Conservation (phyloP, 2,113 vertebrate species). For the Scolopax mira region DNA sequence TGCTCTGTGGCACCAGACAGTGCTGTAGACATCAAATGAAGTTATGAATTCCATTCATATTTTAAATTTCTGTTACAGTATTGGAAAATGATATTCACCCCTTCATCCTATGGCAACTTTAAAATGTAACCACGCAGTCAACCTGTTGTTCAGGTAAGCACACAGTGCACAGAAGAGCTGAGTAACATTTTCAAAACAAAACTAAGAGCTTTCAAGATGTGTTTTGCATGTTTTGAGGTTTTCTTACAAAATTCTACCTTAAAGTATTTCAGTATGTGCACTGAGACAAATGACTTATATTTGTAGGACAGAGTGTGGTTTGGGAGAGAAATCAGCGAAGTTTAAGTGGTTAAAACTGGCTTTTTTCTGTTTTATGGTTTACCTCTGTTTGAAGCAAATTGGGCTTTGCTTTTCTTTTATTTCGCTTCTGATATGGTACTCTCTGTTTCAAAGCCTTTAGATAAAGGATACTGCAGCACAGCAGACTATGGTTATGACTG, state of each 20-base stretch:
- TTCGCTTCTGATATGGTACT: background rate
- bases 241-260: background rate
- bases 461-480: background rate
- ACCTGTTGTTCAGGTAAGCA: background rate
- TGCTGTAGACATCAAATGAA: constrained; percentile 6
- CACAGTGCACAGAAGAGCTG: background rate
- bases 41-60: constrained; percentile 4
- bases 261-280: background rate
- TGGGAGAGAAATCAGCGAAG: background rate
- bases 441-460: background rate
- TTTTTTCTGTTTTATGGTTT: background rate
- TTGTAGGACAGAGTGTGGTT: background rate
- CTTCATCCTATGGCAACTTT: background rate
- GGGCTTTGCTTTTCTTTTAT: background rate
- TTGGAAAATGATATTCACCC: background rate
- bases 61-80: background rate
- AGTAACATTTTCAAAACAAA: background rate
- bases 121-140: background rate
- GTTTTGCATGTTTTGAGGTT: background rate
- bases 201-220: background rate
- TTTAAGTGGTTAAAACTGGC: background rate
- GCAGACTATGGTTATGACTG: background rate
- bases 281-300: background rate
- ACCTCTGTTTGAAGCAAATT: background rate
- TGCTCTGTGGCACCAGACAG: background rate